These are phyloP conservation scores for Calcarius lapponicus DNA, from an alignment of 2,797 vertebrate genomes.

Conservation along the genomic window DNA sequence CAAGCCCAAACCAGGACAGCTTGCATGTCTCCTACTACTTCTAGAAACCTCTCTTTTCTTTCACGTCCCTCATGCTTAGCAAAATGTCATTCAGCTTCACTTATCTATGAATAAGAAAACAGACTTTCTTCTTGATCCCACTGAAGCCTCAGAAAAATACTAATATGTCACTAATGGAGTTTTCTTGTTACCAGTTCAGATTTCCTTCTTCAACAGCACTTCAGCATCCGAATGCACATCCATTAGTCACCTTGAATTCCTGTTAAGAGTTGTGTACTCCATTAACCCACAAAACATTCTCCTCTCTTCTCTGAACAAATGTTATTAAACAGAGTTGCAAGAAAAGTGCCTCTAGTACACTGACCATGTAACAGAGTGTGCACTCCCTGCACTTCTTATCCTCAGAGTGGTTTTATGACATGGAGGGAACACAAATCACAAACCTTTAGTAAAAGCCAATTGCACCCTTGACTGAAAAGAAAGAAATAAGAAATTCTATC, in stretches of 20 bases:
- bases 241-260: constrained; percentile 52
- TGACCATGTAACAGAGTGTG: not conserved
- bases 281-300: constrained; percentile 27
- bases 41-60: not conserved
- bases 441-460: not conserved
- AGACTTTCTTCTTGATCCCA: not conserved
- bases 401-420: not conserved
- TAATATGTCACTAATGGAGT: constrained; percentile 27
- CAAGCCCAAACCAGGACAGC: not conserved
- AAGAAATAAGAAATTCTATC: not conserved
- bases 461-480: not conserved
- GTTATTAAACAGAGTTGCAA: not conserved
- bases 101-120: not conserved
- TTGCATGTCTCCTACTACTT: not conserved
- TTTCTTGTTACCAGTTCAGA: constrained; percentile 39
- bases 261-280: constrained; percentile 8
- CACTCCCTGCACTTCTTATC: not conserved
- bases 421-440: not conserved
- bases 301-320: not conserved
- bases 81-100: not conserved
- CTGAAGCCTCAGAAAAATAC: not conserved
- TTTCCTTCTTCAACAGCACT: constrained; percentile 23
- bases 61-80: not conserved
- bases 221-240: not conserved
- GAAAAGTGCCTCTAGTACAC: not conserved